A percentile compares a stretch with the other conserved stretches of the same genome.
Evolutionary conservation across 1,140 invertebrate species (phyloP).

Genomic region (Drosophila auraria): DNA sequence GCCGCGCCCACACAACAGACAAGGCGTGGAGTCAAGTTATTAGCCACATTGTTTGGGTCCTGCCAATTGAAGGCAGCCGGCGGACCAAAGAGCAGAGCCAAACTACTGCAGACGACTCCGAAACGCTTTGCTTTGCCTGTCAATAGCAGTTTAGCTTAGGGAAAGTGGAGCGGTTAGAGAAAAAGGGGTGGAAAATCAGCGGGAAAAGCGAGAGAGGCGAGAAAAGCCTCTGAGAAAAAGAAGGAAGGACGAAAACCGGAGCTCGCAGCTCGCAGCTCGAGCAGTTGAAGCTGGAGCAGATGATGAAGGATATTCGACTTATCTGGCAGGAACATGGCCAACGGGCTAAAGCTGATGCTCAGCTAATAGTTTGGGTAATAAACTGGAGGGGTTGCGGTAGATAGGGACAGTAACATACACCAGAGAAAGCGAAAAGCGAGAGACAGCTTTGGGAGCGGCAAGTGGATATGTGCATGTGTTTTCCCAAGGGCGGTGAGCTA

Average conservation of each 20-base stretch:
- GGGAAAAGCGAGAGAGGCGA: background rate
- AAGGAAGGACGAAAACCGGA: constrained; percentile 8
- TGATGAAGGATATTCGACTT: constrained; percentile 64
- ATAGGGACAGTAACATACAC: constrained; percentile 28
- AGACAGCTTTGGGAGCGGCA: constrained; percentile 36
- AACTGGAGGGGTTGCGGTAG: constrained; percentile 21
- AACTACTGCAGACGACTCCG: constrained; percentile 35
- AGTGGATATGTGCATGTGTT: constrained; percentile 25
- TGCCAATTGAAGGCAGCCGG: constrained; percentile 62
- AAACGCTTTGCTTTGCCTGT: constrained; percentile 46
- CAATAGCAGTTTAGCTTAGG: constrained; percentile 56
- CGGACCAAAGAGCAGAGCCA: constrained; percentile 26
- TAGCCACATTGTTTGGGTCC: constrained; percentile 71
- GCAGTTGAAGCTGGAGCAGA: constrained; percentile 33
- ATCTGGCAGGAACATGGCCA: constrained; percentile 71
- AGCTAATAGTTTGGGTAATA: constrained; percentile 53
- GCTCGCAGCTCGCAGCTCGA: constrained; percentile 11
- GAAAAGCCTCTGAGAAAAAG: background rate
- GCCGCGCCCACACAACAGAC: constrained; percentile 33
- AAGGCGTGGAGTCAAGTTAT: constrained; percentile 58
- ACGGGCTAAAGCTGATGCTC: constrained; percentile 48
- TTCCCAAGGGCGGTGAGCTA: constrained; percentile 20
- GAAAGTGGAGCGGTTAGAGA: background rate
- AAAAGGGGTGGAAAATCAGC: background rate
- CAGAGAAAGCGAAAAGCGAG: constrained; percentile 28